Evolutionary conservation across 2,797 vertebrate species (phyloP).

Genomic region (Buphagus erythrorhynchus): DNA sequence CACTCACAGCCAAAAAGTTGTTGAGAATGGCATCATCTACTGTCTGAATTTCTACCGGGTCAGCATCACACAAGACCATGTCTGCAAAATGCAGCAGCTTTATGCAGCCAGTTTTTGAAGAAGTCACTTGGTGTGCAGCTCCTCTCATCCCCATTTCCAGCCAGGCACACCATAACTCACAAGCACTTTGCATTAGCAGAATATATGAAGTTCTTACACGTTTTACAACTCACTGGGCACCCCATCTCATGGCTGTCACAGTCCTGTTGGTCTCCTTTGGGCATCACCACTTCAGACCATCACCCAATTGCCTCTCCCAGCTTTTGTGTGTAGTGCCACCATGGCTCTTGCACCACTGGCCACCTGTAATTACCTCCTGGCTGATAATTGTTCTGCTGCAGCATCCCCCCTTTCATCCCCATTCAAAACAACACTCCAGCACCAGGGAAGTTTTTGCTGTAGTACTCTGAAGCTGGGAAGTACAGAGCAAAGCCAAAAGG

Average conservation of each 20-base stretch:
- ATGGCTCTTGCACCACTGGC: accelerated
- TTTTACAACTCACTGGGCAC: background rate
- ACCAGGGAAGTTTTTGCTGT: background rate
- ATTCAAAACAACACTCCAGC: background rate
- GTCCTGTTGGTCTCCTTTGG: background rate
- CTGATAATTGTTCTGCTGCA: background rate
- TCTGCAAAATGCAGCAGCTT: background rate
- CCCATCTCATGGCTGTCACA: background rate
- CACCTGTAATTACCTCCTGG: background rate
- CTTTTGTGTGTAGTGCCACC: background rate
- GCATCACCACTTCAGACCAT: background rate
- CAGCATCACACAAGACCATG: background rate
- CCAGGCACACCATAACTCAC: accelerated
- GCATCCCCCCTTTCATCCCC: background rate
- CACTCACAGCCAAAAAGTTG: background rate
- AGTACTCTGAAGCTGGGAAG: background rate
- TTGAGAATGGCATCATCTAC: background rate
- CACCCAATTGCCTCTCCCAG: background rate
- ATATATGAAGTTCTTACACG: accelerated
- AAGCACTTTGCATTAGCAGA: background rate
- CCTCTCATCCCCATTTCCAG: background rate
- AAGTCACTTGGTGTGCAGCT: background rate
- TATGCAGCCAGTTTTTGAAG: background rate
- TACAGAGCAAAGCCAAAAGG: background rate
- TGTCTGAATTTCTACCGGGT: background rate